A percentile compares a stretch with the other conserved stretches of the same genome.
Evolutionary conservation across 1,140 invertebrate species (phyloP).

Genomic region (Lepidurus packardi): DNA sequence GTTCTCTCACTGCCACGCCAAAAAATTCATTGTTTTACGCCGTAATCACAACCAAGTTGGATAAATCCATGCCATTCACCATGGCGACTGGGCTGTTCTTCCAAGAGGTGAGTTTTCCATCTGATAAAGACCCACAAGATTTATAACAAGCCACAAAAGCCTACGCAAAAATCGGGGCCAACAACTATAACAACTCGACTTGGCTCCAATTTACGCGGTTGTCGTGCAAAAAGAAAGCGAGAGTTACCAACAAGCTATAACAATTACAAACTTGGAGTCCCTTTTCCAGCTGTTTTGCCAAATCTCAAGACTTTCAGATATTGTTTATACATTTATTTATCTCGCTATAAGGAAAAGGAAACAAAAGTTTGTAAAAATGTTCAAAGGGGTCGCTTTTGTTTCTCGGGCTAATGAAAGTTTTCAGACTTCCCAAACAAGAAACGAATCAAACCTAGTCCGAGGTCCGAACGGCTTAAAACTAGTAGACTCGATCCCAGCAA

Average conservation of each 20-base stretch:
- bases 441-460: background rate
- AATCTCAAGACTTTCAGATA: too few species aligned
- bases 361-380: too few species aligned
- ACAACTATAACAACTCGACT: background rate
- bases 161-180: background rate
- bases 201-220: background rate
- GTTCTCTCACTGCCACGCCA: background rate
- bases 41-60: background rate
- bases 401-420: too few species aligned
- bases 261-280: too few species aligned
- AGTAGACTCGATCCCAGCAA: background rate
- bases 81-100: conserved; percentile 3
- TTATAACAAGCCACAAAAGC: background rate
- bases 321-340: too few species aligned
- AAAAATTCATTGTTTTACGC: background rate
- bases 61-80: background rate
- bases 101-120: conserved; percentile 3
- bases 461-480: background rate
- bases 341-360: too few species aligned
- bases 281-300: too few species aligned
- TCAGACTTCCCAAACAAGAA: too few species aligned
- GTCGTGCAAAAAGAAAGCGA: background rate
- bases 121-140: background rate
- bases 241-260: too few species aligned
- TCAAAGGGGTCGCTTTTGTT: too few species aligned